These are phyloP conservation scores for Erebia epiphron DNA, from an alignment of 2,888 invertebrate genomes.

Conservation along the genomic window DNA sequence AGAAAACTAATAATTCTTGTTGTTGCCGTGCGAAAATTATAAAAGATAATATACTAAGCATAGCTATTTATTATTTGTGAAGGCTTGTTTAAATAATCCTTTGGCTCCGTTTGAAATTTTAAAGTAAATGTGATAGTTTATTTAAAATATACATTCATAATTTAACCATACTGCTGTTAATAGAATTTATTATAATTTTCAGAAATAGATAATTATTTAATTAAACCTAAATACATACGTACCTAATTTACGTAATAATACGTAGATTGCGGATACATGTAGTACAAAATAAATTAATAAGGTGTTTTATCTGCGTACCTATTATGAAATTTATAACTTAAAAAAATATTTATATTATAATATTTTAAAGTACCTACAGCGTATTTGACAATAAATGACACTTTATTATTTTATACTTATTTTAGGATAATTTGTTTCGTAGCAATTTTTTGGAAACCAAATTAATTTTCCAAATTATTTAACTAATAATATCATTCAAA, in stretches of 20 bases:
- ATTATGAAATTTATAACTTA: too few relatives aligned
- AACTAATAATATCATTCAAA: too few relatives aligned
- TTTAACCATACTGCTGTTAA: neutral
- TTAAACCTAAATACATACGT: too few relatives aligned
- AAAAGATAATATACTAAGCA: slow-evolving; percentile 18
- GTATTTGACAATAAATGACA: too few relatives aligned
- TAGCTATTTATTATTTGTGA: slow-evolving; percentile 15
- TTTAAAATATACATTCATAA: slow-evolving; percentile 1
- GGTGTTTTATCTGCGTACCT: neutral
- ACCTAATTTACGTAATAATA: too few relatives aligned
- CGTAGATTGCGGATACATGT: slow-evolving; percentile 7
- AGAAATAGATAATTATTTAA: neutral
- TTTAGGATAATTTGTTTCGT: too few relatives aligned
- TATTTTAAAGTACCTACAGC: too few relatives aligned
- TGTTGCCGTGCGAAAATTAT: slow-evolving; percentile 27
- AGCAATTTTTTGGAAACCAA: neutral
- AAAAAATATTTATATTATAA: too few relatives aligned
- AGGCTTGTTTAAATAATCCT: neutral
- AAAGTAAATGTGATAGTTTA: slow-evolving; percentile 14
- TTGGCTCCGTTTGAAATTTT: neutral
- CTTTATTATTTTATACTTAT: too few relatives aligned
- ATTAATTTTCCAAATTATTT: too few relatives aligned
- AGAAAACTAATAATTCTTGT: slow-evolving; percentile 38
- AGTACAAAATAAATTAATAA: slow-evolving; percentile 25
- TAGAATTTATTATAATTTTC: neutral